phyloP scores from a whole-genome alignment of 1,140 invertebrate species.

The Danaus plexippus region DNA sequence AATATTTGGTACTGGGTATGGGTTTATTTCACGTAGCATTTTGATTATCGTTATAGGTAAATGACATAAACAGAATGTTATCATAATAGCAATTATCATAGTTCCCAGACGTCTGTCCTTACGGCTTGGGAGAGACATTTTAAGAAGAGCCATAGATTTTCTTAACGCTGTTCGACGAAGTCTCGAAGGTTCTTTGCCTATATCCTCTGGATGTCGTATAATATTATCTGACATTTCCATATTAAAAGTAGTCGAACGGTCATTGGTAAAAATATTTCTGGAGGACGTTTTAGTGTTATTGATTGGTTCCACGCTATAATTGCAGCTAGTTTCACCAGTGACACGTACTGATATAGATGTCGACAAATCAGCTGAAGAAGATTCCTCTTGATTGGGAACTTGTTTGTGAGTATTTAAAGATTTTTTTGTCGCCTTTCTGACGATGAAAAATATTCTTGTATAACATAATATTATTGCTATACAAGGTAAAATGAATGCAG shows the following conservation, averaged over 20 bases:
- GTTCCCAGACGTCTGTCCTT: slow-evolving; percentile 85
- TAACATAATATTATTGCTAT: slow-evolving; percentile 85
- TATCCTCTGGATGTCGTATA: slow-evolving; percentile 13
- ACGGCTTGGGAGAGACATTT: slow-evolving; percentile 75
- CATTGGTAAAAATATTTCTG: not conserved
- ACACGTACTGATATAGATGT: slow-evolving; percentile 21
- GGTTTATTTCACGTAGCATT: slow-evolving; percentile 70
- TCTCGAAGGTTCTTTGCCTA: slow-evolving; percentile 20
- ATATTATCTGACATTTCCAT: slow-evolving; percentile 19
- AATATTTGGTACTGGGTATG: slow-evolving; percentile 78
- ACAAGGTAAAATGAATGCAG: slow-evolving; percentile 84
- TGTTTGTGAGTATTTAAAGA: slow-evolving; percentile 49
- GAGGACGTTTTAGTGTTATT: slow-evolving; percentile 8
- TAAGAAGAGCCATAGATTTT: slow-evolving; percentile 42
- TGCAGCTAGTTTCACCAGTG: slow-evolving; percentile 16
- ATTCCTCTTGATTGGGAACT: slow-evolving; percentile 18
- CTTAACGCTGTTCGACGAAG: slow-evolving; percentile 36
- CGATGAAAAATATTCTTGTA: slow-evolving; percentile 84
- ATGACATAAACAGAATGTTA: slow-evolving; percentile 84
- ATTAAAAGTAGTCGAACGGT: slow-evolving; percentile 20
- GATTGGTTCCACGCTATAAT: slow-evolving; percentile 14
- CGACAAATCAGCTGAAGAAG: slow-evolving; percentile 25
- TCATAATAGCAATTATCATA: slow-evolving; percentile 89
- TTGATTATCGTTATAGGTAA: slow-evolving; percentile 86
- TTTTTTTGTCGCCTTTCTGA: slow-evolving; percentile 79